A percentile compares a stretch with the other conserved stretches of the same genome.
phyloP scores from a whole-genome alignment of 2,888 invertebrate species.

The Lathronympha strigana region DNA sequence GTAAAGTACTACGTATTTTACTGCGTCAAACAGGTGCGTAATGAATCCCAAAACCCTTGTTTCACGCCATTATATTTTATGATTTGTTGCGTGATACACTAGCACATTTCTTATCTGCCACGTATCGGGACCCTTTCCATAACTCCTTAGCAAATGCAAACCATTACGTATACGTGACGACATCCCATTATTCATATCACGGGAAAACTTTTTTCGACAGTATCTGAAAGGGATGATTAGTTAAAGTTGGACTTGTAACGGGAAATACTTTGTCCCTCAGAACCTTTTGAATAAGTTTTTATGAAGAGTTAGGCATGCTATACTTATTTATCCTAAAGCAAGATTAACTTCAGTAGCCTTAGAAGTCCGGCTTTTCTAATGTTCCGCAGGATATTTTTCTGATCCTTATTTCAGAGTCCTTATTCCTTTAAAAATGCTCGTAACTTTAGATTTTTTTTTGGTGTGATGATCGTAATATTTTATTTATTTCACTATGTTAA shows the following conservation, averaged over 20 bases:
- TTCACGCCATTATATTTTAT: slow-evolving; percentile 11
- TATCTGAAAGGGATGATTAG: slow-evolving; percentile 40
- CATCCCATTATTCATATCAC: slow-evolving; percentile 37
- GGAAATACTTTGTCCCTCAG: slow-evolving; percentile 29
- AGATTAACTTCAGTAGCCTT: slow-evolving; percentile 19
- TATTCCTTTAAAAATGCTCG: too few species aligned
- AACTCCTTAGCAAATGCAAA: slow-evolving; percentile 42
- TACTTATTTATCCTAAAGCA: slow-evolving; percentile 22
- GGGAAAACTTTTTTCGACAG: slow-evolving; percentile 37
- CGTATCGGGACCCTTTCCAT: slow-evolving; percentile 37
- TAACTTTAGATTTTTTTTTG: too few species aligned
- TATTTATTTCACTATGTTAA: too few species aligned
- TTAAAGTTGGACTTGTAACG: slow-evolving; percentile 34
- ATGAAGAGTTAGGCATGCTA: slow-evolving; percentile 21
- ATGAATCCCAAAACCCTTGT: slow-evolving; percentile 21
- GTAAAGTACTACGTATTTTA: background rate
- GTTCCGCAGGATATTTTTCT: too few species aligned
- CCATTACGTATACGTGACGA: slow-evolving; percentile 19
- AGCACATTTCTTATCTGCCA: slow-evolving; percentile 41
- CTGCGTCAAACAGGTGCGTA: slow-evolving; percentile 14
- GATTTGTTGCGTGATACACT: slow-evolving; percentile 37
- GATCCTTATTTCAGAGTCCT: too few species aligned
- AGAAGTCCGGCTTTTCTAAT: background rate
- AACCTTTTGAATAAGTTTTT: slow-evolving; percentile 27
- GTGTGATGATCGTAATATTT: too few species aligned